These are phyloP conservation scores for Pogonocichla stellata DNA, from an alignment of 2,113 vertebrate species.

Conservation along the genomic window DNA sequence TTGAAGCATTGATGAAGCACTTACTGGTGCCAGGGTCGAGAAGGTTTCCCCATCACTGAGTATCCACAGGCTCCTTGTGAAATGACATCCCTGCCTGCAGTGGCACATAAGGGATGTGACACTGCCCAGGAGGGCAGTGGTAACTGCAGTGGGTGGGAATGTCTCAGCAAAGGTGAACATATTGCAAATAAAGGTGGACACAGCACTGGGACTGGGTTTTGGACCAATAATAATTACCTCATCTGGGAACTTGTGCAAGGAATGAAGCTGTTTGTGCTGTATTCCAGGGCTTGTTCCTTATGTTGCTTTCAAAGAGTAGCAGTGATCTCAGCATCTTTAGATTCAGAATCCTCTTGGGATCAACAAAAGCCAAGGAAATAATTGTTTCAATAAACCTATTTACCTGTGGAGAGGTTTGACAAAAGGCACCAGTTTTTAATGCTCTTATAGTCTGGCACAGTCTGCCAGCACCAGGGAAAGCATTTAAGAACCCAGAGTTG, in stretches of 20 bases:
- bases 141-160: not conserved
- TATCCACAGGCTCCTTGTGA: not conserved
- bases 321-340: not conserved
- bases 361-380: not conserved
- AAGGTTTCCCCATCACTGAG: not conserved
- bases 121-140: not conserved
- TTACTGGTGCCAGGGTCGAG: not conserved
- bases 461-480: not conserved
- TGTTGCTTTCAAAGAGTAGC: not conserved
- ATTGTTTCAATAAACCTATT: not conserved
- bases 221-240: not conserved
- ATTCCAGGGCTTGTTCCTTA: not conserved
- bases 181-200: not conserved
- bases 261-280: not conserved
- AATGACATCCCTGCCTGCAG: not conserved
- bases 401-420: not conserved
- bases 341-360: not conserved
- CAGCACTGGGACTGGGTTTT: not conserved
- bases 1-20: not conserved
- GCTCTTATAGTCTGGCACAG: not conserved
- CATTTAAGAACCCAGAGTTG: not conserved
- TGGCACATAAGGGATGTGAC: not conserved
- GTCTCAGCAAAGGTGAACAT: not conserved
- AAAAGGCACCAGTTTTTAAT: not conserved
- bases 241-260: not conserved